Base-by-base conservation (phyloP, 2,797 vertebrate species). In the Enteromius afrohamiltoni region DNA sequence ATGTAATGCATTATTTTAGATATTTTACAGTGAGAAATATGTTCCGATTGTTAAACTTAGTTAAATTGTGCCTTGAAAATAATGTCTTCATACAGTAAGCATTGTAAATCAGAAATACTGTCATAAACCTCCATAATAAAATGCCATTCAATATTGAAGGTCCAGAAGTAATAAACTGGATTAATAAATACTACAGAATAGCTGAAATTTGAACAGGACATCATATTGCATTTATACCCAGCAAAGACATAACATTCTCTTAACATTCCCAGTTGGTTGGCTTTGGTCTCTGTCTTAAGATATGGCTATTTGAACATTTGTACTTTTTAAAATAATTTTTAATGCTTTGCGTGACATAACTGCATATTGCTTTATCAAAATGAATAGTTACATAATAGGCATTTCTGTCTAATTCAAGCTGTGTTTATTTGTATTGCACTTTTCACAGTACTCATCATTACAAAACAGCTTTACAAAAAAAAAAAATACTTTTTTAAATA, bases 41-140 rank as follows among this genome's bases (percentile, higher is more conserved):
- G 55, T 49, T 65, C 26, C 31, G 42, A 16, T 49, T 78, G 42
- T 23, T 17, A 65, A 49, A 29, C 16, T 0, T 9, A 0, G n/a
- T 34, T 45, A 23, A 29, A 19, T 62, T 42, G 23, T 77, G 58
- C 23, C 23, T 64, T 40, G 31, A n/a, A 47, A 58, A 23, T 69
- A 69, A 45, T 70, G 13, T 10, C 6, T 23, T 69, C 6, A 69
- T 42, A 40, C 8, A 10, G 42, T 45, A 69, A 23, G 67, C 67
- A 69, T 6, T 45, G 67, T 69, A 88, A 80, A 83, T 40, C 26
- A 64, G 26, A 73, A 49, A 49, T 2, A 1, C 26, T 34, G 21
- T 58, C 21, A 26, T 10, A 40, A 60, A 49, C 14, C 16, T 26
- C 2, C 42, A 71, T 42, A 42, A 42, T 26, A 70, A 70, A 47